phyloP scores from a whole-genome alignment of 2,888 invertebrate species.

The Agrotis puta region DNA sequence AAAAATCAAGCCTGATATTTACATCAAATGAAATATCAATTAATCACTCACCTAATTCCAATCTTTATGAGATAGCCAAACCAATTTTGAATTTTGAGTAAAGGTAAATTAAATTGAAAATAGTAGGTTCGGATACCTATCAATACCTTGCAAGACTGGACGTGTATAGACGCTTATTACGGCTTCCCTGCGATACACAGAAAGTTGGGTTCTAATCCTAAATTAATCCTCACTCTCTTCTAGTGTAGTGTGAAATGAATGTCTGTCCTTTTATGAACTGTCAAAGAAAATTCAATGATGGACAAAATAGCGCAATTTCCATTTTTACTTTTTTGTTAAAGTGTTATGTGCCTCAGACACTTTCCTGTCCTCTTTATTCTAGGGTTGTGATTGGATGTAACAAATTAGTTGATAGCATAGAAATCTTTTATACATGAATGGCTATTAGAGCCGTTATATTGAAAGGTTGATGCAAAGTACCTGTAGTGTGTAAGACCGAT shows the following conservation, averaged over 20 bases:
- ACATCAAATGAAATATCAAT: background rate
- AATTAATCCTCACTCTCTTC: conserved; percentile 42
- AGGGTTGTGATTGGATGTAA: too few relatives aligned
- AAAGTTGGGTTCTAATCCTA: conserved; percentile 15
- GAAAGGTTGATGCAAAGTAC: too few relatives aligned
- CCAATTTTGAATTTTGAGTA: background rate
- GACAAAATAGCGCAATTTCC: background rate
- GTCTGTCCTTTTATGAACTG: background rate
- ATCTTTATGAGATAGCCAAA: background rate
- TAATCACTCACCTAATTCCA: background rate
- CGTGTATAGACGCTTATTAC: conserved; percentile 3
- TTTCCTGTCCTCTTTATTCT: too few relatives aligned
- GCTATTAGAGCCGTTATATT: too few relatives aligned
- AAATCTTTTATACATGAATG: too few relatives aligned
- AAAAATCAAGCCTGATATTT: background rate
- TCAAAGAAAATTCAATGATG: background rate
- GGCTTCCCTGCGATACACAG: conserved; percentile 11
- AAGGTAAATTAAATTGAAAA: background rate
- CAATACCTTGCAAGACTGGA: conserved; percentile 38
- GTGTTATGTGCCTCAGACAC: background rate
- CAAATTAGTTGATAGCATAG: too few relatives aligned
- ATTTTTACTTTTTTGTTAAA: background rate
- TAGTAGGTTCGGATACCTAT: conserved; percentile 15
- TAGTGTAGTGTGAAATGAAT: conserved; percentile 48
- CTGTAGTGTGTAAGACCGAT: too few relatives aligned